These are phyloP conservation scores for Helarctos malayanus DNA, from an alignment of 2,797 vertebrate species.

Conservation along the genomic window DNA sequence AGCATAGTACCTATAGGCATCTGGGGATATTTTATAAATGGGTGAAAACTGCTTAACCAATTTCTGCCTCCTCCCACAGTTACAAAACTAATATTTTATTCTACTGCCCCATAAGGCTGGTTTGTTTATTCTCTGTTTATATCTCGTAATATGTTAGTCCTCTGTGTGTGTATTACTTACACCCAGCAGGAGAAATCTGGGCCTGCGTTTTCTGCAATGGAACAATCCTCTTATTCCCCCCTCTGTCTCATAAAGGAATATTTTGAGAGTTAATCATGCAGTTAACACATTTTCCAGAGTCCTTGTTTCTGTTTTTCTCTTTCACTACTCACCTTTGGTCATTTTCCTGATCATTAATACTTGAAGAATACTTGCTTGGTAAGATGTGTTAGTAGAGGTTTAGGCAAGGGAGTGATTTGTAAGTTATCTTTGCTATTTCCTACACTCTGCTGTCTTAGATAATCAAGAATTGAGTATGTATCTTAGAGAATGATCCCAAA, in stretches of 20 bases:
- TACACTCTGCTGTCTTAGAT: not conserved
- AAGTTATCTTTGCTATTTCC: not conserved
- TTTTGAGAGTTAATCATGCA: not conserved
- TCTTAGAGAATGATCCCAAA: not conserved
- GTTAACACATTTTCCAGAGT: not conserved
- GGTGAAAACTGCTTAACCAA: not conserved
- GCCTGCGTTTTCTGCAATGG: not conserved
- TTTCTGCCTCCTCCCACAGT: not conserved
- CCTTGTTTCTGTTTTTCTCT: conserved; percentile 45
- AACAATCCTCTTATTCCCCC: not conserved
- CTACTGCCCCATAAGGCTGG: not conserved
- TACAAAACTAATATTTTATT: conserved; percentile 4
- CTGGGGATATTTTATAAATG: not conserved
- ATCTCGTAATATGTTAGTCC: not conserved
- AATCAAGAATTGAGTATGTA: not conserved
- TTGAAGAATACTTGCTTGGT: not conserved
- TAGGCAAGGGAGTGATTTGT: conserved; percentile 32
- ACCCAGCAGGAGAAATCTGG: not conserved
- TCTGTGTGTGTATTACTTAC: not conserved
- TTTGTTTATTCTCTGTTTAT: conserved; percentile 13
- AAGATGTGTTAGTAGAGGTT: not conserved
- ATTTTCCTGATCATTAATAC: conserved; percentile 22
- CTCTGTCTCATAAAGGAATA: not conserved
- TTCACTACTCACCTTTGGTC: not conserved
- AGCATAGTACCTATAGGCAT: too few species aligned